Evolutionary conservation across 1,140 invertebrate genomes (phyloP).

Genomic region (Nephila pilipes): DNA sequence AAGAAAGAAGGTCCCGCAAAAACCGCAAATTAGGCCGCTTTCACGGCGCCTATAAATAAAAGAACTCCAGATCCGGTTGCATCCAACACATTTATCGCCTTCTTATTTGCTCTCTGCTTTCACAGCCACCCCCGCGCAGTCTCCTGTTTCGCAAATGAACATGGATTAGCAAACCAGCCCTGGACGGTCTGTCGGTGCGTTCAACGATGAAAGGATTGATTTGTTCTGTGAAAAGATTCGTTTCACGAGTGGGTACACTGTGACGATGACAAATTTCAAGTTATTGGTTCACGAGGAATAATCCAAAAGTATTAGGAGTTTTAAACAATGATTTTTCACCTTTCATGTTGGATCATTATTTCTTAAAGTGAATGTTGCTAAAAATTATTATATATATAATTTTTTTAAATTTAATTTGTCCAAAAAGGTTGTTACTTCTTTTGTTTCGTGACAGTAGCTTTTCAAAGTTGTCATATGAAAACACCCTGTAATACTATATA

Average conservation of each 20-base stretch:
- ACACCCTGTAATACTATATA: too few species aligned
- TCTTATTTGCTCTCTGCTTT: not conserved
- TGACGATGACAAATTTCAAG: not conserved
- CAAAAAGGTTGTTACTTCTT: too few species aligned
- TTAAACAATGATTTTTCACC: too few species aligned
- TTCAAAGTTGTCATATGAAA: too few species aligned
- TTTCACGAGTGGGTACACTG: not conserved
- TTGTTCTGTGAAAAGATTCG: not conserved
- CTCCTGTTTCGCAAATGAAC: not conserved
- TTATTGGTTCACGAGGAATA: too few species aligned
- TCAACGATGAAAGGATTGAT: not conserved
- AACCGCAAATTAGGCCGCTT: constrained; percentile 25
- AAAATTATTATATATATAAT: too few species aligned
- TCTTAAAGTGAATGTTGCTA: too few species aligned
- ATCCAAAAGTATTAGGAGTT: too few species aligned
- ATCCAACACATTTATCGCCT: not conserved
- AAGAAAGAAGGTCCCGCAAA: not conserved
- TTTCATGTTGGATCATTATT: too few species aligned
- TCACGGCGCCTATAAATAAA: constrained; percentile 5
- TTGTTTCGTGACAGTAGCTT: too few species aligned
- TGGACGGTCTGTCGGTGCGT: not conserved
- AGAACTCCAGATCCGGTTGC: not conserved
- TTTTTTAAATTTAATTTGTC: too few species aligned
- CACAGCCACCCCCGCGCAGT: not conserved
- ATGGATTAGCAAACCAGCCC: not conserved